Evolutionary conservation across 2,113 vertebrate genomes (phyloP).

Genomic region (Pygoscelis adeliae): DNA sequence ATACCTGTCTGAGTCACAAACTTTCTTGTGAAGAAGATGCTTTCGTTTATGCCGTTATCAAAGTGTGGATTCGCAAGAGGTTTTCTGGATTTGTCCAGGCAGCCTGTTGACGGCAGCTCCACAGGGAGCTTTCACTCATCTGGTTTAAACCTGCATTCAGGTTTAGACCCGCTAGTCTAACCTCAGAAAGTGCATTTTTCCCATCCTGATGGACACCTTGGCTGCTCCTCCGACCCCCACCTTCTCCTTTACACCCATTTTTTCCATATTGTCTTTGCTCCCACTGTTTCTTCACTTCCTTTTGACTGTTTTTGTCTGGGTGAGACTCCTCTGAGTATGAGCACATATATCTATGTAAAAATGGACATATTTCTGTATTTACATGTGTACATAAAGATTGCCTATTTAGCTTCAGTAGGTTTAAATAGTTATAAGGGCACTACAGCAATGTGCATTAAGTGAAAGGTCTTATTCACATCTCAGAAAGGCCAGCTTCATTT

Average conservation of each 20-base stretch:
- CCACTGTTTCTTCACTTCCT: neutral
- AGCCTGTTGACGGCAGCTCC: neutral
- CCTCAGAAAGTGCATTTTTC: neutral
- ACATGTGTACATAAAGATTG: neutral
- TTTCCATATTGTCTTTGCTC: neutral
- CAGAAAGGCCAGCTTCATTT: neutral
- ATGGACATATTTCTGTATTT: neutral
- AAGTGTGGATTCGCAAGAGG: rapidly evolving
- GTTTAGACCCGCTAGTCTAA: neutral
- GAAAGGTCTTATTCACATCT: slow-evolving; percentile 3
- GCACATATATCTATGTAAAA: neutral
- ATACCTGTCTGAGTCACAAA: neutral
- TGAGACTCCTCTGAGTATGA: neutral
- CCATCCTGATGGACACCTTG: neutral
- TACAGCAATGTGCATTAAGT: neutral
- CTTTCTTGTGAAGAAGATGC: neutral
- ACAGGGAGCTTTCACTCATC: neutral
- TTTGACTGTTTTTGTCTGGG: neutral
- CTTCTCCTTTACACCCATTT: neutral
- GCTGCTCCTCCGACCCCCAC: neutral
- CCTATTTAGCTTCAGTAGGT: neutral
- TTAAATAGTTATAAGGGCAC: neutral
- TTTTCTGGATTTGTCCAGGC: neutral
- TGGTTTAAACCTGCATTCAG: neutral
- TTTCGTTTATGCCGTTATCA: neutral